Percentiles rank a stretch among this genome's conserved stretches.
These are phyloP conservation scores for Dipodomys spectabilis DNA, from an alignment of 2,113 vertebrate genomes.

Conservation along the genomic window DNA sequence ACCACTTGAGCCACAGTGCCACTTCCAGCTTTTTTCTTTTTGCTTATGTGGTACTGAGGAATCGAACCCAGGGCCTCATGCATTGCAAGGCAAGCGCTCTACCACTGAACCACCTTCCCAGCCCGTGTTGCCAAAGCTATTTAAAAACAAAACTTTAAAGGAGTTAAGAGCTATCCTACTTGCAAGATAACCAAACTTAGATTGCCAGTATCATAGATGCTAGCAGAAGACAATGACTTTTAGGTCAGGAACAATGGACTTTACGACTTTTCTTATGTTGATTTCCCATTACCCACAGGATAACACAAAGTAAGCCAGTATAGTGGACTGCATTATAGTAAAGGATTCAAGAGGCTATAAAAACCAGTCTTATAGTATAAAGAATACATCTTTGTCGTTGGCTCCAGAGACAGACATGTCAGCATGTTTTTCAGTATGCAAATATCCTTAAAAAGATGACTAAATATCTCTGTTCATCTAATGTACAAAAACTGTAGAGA, in stretches of 20 bases:
- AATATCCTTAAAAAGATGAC: slow-evolving; percentile 36
- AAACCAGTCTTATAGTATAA: slow-evolving; percentile 15
- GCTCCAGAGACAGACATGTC: not conserved
- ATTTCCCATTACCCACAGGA: not conserved
- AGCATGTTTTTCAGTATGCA: slow-evolving; percentile 10
- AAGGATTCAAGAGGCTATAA: slow-evolving; percentile 17
- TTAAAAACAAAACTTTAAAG: not conserved
- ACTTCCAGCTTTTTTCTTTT: too few relatives aligned
- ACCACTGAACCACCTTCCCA: too few relatives aligned
- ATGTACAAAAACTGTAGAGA: slow-evolving; percentile 40
- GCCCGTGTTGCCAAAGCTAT: slow-evolving; percentile 27
- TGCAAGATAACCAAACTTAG: slow-evolving; percentile 29
- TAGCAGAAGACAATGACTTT: slow-evolving; percentile 49
- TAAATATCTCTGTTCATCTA: not conserved
- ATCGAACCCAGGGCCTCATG: too few relatives aligned
- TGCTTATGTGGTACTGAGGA: too few relatives aligned
- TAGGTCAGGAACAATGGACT: slow-evolving; percentile 28
- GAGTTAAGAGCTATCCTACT: slow-evolving; percentile 34
- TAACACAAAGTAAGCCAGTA: slow-evolving; percentile 14
- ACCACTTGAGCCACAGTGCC: too few relatives aligned
- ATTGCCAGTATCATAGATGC: not conserved
- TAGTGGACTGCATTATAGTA: slow-evolving; percentile 9
- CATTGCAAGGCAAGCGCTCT: too few relatives aligned
- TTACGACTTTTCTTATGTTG: slow-evolving; percentile 49
- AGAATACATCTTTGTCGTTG: not conserved